These are phyloP conservation scores for Bombus sylvicola DNA, from an alignment of 1,140 invertebrate genomes.

Conservation along the genomic window DNA sequence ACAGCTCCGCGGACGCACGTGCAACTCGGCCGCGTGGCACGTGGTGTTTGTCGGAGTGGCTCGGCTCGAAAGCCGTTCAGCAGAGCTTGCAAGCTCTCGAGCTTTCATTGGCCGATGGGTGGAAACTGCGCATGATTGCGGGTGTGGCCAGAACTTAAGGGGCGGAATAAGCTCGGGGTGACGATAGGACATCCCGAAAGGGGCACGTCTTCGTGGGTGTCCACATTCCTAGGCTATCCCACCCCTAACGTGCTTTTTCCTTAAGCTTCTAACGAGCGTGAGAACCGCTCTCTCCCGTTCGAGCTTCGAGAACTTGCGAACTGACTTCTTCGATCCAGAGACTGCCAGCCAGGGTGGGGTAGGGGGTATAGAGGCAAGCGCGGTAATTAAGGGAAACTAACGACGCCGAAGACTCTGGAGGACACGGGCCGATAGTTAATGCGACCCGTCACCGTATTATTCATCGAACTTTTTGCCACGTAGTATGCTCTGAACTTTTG, in stretches of 20 bases:
- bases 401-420: constrained; percentile 12
- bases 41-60: constrained; percentile 80
- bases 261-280: constrained; percentile 60
- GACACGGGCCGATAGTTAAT: background rate
- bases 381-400: constrained; percentile 50
- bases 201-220: constrained; percentile 77
- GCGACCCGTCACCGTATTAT: constrained; percentile 5
- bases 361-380: background rate
- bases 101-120: constrained; percentile 79
- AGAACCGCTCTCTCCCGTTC: constrained; percentile 57
- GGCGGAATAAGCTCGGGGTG: constrained; percentile 74
- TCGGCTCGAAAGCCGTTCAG: constrained; percentile 69
- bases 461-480: constrained; percentile 15
- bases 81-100: constrained; percentile 73
- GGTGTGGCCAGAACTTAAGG: constrained; percentile 77
- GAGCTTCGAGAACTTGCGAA: constrained; percentile 63
- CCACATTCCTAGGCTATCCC: constrained; percentile 59
- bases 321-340: constrained; percentile 56
- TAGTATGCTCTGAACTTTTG: background rate
- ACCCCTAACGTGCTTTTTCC: constrained; percentile 66
- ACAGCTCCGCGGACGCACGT: constrained; percentile 78
- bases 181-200: constrained; percentile 77
- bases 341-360: background rate
- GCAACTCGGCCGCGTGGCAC: constrained; percentile 80
- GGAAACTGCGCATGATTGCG: constrained; percentile 80